A percentile compares a stretch with the other conserved stretches of the same genome.
These are phyloP conservation scores for Rugalucina vietnamica DNA, from an alignment of 2,888 invertebrate genomes.

Conservation along the genomic window DNA sequence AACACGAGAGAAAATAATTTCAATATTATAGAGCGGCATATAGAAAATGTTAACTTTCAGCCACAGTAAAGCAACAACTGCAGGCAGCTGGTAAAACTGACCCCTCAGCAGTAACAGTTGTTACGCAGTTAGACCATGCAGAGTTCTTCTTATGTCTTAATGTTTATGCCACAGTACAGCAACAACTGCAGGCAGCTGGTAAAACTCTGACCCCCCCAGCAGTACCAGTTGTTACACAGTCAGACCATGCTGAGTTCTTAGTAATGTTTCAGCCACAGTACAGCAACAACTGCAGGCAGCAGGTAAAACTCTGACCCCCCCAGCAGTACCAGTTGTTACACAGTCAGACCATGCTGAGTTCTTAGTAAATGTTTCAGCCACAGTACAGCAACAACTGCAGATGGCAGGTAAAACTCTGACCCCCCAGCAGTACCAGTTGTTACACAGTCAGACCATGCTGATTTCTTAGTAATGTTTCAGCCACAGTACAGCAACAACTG, in stretches of 20 bases:
- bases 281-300: constrained; percentile 73
- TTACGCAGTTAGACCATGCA: constrained; percentile 48
- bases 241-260: constrained; percentile 64
- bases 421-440: not conserved
- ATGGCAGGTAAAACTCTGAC: constrained; percentile 63
- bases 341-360: constrained; percentile 58
- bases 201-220: constrained; percentile 50
- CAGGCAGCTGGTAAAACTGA: constrained; percentile 60
- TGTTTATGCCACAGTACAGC: constrained; percentile 70
- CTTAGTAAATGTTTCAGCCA: constrained; percentile 59
- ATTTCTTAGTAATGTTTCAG: too few species aligned
- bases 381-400: constrained; percentile 75
- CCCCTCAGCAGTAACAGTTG: not conserved
- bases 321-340: not conserved
- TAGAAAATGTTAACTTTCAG: too few species aligned
- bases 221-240: not conserved
- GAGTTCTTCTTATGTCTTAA: too few species aligned
- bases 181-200: constrained; percentile 69
- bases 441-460: constrained; percentile 49
- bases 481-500: constrained; percentile 76
- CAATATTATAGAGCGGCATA: too few species aligned
- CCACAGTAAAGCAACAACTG: constrained; percentile 75
- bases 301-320: constrained; percentile 60
- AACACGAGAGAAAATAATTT: too few species aligned
- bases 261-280: constrained; percentile 66